Evolutionary conservation across 2,797 vertebrate genomes (phyloP), one percentile per base, ranked within the genome.

Genomic region (Sebastes kiyomatsui): DNA sequence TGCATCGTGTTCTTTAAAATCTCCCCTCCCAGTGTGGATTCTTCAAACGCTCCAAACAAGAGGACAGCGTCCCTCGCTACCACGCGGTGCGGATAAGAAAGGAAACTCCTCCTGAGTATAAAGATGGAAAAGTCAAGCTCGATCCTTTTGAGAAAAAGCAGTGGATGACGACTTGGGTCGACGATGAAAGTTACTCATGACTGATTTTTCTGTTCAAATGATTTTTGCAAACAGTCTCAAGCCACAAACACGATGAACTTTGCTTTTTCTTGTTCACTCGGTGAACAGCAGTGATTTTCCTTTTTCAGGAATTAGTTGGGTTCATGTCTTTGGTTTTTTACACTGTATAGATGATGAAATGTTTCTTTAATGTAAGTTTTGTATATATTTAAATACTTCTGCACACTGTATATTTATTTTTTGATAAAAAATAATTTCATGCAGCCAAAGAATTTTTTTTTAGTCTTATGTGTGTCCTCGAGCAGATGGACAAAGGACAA

Each of bases 31-130:
- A 99, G 99, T 99, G 97, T 55, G 98, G 98, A 89, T 99, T 99
- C 96, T 99, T 99, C 94, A 97, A 96, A 84, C 98, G 97, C 67
- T 96, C 98, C 84, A 97, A 97, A 94, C 97, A 96, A 90, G 97
- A 98, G 7, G 96, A 98, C 93, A 97, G 95, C 27, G 88, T 99
- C 81, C 99, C 98, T 54, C 96, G 95, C 84, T 99, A 99, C 94
- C 96, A 99, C 13, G 98, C 99, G 2, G 97, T 99, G 83, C 96
- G 97, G 86, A 99, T 99, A 84, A 96, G 96, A 14, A 99, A 97
- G 90, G 97, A 98, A 89, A 94, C 97, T 23, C 93, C 95, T 4
- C 93, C 95, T 3, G 95, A 96, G 70, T 92, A 94, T 72, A 95
- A 95, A 80, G 96, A 96, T 1, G 96, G 94, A 60, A 97, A 96